Evolutionary conservation across 2,797 vertebrate species (phyloP), one percentile per base, ranked within the genome.

Genomic region (Paratrypauchen microcephalus): DNA sequence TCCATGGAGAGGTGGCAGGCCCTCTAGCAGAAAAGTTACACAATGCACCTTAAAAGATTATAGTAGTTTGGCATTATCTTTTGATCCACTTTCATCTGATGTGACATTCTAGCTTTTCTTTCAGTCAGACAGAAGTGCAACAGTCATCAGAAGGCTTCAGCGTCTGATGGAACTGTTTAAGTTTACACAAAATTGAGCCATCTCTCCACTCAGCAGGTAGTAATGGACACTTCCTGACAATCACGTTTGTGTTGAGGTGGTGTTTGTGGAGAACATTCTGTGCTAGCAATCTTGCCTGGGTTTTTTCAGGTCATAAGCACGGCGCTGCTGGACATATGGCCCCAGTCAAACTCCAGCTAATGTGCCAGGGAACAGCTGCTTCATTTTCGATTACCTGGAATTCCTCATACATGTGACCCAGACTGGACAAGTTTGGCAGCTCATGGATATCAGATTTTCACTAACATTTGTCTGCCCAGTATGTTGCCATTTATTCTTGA

Each of bases 311-410:
- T 91, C 90, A 81, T 72, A 69, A 80, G 78, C 76, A 78, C 77
- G 72, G 60, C 79, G 76, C 83, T 74, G 75, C 81, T 74, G 78
- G 73, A 87, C 91, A 91, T 92, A 92, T 90, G 91, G 85, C 69
- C 73, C 75, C 82, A 86, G 86, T 90, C 88, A 89, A 87, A 82
- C 81, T 11, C 13, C 39, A 75, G 79, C 84, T 83, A 88, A 86
- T 88, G 88, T 83, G 82, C 87, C 88, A 88, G 83, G 84, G 87
- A 82, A 82, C 82, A 77, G 76, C 79, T 78, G 73, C 74, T 86
- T 71, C 59, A 66, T 78, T 80, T 78, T 70, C 66, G 69, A 60
- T 56, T 82, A 78, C 74, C 81, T 65, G 71, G 75, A 73, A 77
- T 84, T 84, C 72, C 81, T 84, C 79, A 89, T 85, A 75, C 73